Conservation (phyloP, 2,888 invertebrate species). For the Agriopis leucophaearia region DNA sequence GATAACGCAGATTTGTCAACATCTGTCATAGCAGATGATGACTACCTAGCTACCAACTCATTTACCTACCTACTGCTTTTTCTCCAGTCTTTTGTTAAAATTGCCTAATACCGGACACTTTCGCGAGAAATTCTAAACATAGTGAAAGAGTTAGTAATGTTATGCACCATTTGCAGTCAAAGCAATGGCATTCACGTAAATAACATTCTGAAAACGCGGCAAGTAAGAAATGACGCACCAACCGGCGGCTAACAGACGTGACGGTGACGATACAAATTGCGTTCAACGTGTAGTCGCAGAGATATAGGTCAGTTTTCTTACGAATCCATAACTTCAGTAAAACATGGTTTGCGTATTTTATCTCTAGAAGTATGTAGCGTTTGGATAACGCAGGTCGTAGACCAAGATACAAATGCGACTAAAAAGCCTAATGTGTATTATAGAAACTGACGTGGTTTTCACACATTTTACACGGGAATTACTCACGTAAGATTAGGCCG, state of each 20-base stretch:
- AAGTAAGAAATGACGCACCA: constrained; percentile 39
- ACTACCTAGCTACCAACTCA: no score
- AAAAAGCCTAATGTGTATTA: no score
- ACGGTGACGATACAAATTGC: constrained; percentile 63
- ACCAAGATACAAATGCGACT: no score
- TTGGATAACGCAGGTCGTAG: no score
- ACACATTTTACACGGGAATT: no score
- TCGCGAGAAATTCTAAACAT: background rate
- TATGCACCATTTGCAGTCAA: constrained; percentile 23
- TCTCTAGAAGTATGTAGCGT: no score
- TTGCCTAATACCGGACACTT: background rate
- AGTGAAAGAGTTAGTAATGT: constrained; percentile 8
- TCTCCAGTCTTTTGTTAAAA: background rate
- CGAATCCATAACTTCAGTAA: background rate
- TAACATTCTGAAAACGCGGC: constrained; percentile 44
- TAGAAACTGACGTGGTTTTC: no score
- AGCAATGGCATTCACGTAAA: constrained; percentile 30
- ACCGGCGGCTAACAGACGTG: constrained; percentile 43
- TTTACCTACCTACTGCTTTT: no score
- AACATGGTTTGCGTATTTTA: background rate
- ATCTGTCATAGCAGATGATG: no score
- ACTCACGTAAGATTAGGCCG: no score
- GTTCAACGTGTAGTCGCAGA: constrained; percentile 19
- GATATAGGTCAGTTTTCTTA: background rate
- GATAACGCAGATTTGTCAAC: no score